Evolutionary conservation across 2,888 invertebrate genomes (phyloP), one percentile per base, ranked within the genome.

Genomic region (Limnephilus rhombicus): DNA sequence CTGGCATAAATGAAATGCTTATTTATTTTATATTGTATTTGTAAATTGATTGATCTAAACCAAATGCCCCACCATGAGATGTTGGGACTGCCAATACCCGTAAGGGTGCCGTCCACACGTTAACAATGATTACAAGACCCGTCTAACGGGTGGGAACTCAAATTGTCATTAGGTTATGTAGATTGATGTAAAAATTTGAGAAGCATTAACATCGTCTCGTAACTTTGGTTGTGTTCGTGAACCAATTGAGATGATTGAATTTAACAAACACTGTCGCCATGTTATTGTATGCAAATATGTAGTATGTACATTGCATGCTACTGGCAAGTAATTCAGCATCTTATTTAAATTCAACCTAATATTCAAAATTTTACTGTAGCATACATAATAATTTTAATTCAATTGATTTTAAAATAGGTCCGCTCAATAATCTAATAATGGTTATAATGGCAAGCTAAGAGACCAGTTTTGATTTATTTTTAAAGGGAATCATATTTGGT

Each of bases 11-110:
- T 34, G 31, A 82, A 82, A 82, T 34, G 31, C 82, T 82, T 34
- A 34, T 82, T 34, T 82, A 82, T 82, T 82, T 82, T 82, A 11
- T 82, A 82, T 82, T 15, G 31, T 82, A 34, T 82, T 34, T 82
- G 13, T 82, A 68, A 68, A 68, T 24, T 68, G 31, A 34, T 34
- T 82, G 34, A 31, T 15, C 82, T 34, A 31, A 68, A 68, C 68
- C 68, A 68, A 24, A 86, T 49, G 41, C 29, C 68, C 88, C 88
- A 87, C 49, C 87, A 87, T 87, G 53, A 87, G 37, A 87, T 87
- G 88, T 53, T 88, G 88, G 88, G 88, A 53, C 68, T 37, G 88
- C 88, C 88, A 88, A 88, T 88, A 68, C 88, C 88, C 88, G 31
- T 31, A n/a, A n/a, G 88, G 88, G 88, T 88, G 37, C 88, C 88